A percentile compares a stretch with the other conserved stretches of the same genome.
Evolutionary conservation across 2,113 vertebrate genomes (phyloP).

Genomic region (Odocoileus hemionus): DNA sequence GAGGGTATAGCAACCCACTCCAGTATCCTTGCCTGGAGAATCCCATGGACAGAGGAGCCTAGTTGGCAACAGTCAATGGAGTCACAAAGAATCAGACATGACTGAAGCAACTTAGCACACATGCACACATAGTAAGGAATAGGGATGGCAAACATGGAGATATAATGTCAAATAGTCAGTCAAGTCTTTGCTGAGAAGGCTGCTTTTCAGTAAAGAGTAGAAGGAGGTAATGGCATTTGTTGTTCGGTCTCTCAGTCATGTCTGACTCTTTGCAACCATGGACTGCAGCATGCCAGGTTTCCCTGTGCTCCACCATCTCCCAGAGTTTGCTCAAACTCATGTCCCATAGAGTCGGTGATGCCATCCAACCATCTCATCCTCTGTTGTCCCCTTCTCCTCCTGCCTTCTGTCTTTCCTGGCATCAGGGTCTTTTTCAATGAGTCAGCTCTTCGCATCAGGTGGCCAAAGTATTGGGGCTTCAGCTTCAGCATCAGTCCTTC

Average conservation of each 20-base stretch:
- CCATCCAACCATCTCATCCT: not conserved
- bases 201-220: not conserved
- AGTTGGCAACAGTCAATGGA: not conserved
- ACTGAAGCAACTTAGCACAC: not conserved
- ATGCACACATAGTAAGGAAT: not conserved
- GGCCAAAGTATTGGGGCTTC: not conserved
- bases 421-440: not conserved
- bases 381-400: not conserved
- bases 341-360: not conserved
- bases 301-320: not conserved
- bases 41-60: not conserved
- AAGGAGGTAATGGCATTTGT: not conserved
- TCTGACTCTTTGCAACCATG: not conserved
- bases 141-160: not conserved
- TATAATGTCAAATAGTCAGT: not conserved
- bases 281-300: rapidly evolving
- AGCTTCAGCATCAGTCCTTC: not conserved
- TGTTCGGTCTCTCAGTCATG: not conserved
- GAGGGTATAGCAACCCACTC: not conserved
- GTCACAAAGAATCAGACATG: not conserved
- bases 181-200: not conserved
- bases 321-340: not conserved
- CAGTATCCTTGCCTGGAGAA: not conserved
- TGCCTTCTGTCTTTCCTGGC: rapidly evolving
- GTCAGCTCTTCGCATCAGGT: not conserved